Percentiles rank a stretch among this genome's conserved stretches.
phyloP scores from a whole-genome alignment of 2,797 vertebrate genomes.

The Thunnus albacares region DNA sequence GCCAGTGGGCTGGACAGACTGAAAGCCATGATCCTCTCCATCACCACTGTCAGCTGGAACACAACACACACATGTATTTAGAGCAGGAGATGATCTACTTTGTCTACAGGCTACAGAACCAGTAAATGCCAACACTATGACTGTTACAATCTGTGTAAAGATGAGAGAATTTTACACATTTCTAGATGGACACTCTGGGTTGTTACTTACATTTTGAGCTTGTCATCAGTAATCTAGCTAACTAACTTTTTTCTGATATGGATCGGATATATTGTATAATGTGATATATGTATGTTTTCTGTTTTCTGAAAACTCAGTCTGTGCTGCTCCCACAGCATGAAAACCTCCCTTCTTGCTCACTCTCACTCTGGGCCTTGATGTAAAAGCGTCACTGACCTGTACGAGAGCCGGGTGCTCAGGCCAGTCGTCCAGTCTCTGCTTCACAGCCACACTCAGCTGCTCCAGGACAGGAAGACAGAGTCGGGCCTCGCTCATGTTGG shows the following conservation, averaged over 20 bases:
- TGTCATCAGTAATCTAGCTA: background rate
- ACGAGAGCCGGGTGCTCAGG: slow-evolving; percentile 94
- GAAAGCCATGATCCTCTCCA: slow-evolving; percentile 92
- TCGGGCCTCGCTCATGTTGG: slow-evolving; percentile 91
- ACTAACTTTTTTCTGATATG: too few species aligned
- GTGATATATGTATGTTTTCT: too few species aligned
- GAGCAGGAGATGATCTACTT: background rate
- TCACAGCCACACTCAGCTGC: slow-evolving; percentile 86
- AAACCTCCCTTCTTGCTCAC: too few species aligned
- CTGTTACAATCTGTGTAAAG: too few species aligned
- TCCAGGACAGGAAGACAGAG: slow-evolving; percentile 91
- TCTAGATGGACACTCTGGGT: background rate
- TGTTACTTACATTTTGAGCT: background rate
- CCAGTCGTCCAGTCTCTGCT: slow-evolving; percentile 91
- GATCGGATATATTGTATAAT: too few species aligned
- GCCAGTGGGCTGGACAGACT: slow-evolving; percentile 94
- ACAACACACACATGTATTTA: background rate
- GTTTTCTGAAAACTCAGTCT: too few species aligned
- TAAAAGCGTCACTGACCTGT: slow-evolving; percentile 85
- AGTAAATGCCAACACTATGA: too few species aligned
- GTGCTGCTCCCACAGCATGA: too few species aligned
- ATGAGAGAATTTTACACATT: background rate
- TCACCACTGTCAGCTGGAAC: slow-evolving; percentile 90
- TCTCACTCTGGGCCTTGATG: background rate
- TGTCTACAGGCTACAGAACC: background rate